Conservation (phyloP, 2,797 vertebrate species). For the Xenopus petersii region DNA sequence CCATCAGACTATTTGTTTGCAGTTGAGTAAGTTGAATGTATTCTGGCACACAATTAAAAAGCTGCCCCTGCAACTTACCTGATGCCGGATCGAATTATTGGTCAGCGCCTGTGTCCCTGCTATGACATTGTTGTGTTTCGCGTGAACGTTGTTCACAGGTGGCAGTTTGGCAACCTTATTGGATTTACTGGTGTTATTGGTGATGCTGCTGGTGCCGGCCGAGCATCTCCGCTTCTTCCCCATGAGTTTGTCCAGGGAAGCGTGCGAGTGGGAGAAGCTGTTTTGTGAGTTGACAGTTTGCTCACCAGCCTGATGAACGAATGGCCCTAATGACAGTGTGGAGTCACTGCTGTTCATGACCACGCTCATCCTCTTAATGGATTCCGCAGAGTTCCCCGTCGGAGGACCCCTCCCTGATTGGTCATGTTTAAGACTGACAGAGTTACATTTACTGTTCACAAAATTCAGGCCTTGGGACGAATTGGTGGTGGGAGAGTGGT, state of each 20-base stretch:
- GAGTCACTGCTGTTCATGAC: slow-evolving; percentile 97
- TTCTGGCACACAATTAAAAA: too few relatives aligned
- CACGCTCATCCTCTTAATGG: slow-evolving; percentile 97
- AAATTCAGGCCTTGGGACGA: slow-evolving; percentile 86
- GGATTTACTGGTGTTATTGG: slow-evolving; percentile 70
- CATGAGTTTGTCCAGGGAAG: slow-evolving; percentile 80
- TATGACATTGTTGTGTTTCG: slow-evolving; percentile 86
- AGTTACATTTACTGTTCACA: slow-evolving; percentile 81
- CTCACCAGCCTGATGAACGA: slow-evolving; percentile 82
- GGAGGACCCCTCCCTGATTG: slow-evolving; percentile 81
- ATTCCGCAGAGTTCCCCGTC: slow-evolving; percentile 85
- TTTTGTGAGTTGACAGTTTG: slow-evolving; percentile 70
- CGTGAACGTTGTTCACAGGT: slow-evolving; percentile 89
- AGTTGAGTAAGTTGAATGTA: too few relatives aligned
- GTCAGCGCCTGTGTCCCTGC: slow-evolving; percentile 84
- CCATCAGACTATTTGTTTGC: too few relatives aligned
- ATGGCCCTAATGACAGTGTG: slow-evolving; percentile 93
- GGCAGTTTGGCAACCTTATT: slow-evolving; percentile 90
- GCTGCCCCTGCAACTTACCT: slow-evolving; percentile 68
- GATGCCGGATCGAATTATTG: slow-evolving; percentile 92
- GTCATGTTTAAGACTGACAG: slow-evolving; percentile 84
- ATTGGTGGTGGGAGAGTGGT: slow-evolving; percentile 74
- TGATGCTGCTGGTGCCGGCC: slow-evolving; percentile 71
- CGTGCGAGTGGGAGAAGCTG: slow-evolving; percentile 77
- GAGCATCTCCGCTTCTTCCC: slow-evolving; percentile 93